phyloP scores from a whole-genome alignment of 2,888 invertebrate genomes.

The Galerucella pusilla region DNA sequence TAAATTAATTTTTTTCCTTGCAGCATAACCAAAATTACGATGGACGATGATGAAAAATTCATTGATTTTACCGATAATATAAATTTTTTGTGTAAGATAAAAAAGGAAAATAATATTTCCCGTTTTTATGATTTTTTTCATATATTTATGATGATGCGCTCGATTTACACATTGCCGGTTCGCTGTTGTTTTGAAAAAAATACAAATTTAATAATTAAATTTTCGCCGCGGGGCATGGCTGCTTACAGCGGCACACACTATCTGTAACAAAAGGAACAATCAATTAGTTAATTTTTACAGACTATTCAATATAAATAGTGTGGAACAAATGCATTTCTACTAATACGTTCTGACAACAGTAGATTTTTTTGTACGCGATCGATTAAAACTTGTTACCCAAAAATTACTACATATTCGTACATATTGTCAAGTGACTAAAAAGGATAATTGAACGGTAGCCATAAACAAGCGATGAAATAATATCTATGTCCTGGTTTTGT shows the following conservation, averaged over 20 bases:
- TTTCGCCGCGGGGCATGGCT: conserved; percentile 64
- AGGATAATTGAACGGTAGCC: too few relatives aligned
- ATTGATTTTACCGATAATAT: conserved; percentile 43
- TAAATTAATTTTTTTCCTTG: conserved; percentile 20
- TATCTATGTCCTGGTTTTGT: too few relatives aligned
- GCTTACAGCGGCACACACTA: conserved; percentile 64
- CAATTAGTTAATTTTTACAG: background rate
- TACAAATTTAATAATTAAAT: conserved; percentile 60
- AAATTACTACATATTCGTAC: too few relatives aligned
- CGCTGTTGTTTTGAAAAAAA: conserved; percentile 64
- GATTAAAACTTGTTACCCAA: too few relatives aligned
- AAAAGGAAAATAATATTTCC: conserved; percentile 56
- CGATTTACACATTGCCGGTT: conserved; percentile 64
- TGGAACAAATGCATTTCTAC: too few relatives aligned
- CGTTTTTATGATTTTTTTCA: conserved; percentile 46
- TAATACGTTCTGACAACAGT: too few relatives aligned
- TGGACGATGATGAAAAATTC: conserved; percentile 45
- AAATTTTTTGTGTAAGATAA: conserved; percentile 47
- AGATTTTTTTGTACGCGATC: too few relatives aligned
- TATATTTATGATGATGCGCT: conserved; percentile 59
- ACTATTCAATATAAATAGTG: background rate
- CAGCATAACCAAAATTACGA: conserved; percentile 36
- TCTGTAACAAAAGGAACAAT: conserved; percentile 60
- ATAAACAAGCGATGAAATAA: too few relatives aligned
- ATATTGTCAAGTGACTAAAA: too few relatives aligned